phyloP scores from a whole-genome alignment of 2,113 vertebrate genomes.

The human (Homo sapiens) region DNA sequence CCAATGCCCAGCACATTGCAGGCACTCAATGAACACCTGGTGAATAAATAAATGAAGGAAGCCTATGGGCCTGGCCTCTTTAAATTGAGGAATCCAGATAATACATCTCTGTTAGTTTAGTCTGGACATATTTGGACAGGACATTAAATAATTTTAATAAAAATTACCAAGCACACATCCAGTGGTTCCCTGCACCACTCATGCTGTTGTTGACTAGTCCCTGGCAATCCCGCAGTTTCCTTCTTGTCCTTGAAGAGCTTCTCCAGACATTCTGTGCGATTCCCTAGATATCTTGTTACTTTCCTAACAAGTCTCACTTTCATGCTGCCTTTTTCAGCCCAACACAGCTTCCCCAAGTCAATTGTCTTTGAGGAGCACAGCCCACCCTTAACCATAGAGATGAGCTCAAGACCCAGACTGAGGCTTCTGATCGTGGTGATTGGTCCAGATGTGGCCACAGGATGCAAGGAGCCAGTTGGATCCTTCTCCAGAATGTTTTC shows the following conservation, averaged over 20 bases:
- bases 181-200: background rate
- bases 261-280: too few species aligned
- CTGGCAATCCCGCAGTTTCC: background rate
- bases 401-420: too few species aligned
- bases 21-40: background rate
- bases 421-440: background rate
- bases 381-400: too few species aligned
- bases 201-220: fast-evolving
- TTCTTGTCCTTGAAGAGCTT: background rate
- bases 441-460: fast-evolving
- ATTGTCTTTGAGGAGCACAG: background rate
- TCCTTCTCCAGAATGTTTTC: background rate
- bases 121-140: background rate
- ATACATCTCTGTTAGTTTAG: background rate
- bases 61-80: background rate
- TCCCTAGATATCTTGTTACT: background rate
- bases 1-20: background rate
- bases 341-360: background rate
- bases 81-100: background rate
- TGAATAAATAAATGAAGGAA: background rate
- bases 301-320: background rate
- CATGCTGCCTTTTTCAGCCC: background rate
- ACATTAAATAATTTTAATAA: background rate
- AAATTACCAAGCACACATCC: background rate
- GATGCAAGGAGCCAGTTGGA: fast-evolving